These are phyloP conservation scores for Oreotrochilus melanogaster DNA, from an alignment of 2,113 vertebrate species.

Conservation along the genomic window DNA sequence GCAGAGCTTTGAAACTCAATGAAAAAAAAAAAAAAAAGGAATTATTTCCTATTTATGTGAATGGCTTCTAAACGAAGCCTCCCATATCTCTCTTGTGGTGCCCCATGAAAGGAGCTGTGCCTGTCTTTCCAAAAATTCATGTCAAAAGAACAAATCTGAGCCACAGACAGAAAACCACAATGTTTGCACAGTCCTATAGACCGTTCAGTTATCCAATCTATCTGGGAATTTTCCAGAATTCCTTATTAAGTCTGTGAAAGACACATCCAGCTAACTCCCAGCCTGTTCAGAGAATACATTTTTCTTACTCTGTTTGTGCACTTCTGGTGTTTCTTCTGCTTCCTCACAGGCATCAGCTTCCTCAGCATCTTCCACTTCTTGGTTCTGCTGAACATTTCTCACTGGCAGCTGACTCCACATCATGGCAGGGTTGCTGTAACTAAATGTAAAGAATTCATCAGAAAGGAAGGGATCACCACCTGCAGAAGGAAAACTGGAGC, in stretches of 20 bases:
- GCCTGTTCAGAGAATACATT: background rate
- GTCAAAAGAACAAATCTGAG: background rate
- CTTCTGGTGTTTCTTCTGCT: slow-evolving; percentile 69
- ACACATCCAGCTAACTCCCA: background rate
- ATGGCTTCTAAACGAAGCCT: background rate
- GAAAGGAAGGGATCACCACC: background rate
- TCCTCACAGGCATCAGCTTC: slow-evolving; percentile 71
- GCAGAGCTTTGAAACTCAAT: background rate
- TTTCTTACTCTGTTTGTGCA: slow-evolving; percentile 74
- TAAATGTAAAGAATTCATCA: slow-evolving; percentile 28
- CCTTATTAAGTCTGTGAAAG: background rate
- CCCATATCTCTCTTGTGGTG: background rate
- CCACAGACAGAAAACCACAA: background rate
- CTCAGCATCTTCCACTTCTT: slow-evolving; percentile 63
- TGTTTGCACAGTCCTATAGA: background rate
- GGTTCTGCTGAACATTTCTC: slow-evolving; percentile 56
- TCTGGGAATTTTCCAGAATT: background rate
- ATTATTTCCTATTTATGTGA: background rate
- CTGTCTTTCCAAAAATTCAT: background rate
- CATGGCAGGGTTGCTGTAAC: slow-evolving; percentile 63
- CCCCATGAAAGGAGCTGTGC: background rate
- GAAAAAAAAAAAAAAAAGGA: background rate
- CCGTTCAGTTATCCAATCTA: background rate
- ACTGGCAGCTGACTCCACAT: slow-evolving; percentile 48
- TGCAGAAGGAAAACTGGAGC: background rate